phyloP scores from a whole-genome alignment of 2,888 invertebrate species.

The Noctua comes region DNA sequence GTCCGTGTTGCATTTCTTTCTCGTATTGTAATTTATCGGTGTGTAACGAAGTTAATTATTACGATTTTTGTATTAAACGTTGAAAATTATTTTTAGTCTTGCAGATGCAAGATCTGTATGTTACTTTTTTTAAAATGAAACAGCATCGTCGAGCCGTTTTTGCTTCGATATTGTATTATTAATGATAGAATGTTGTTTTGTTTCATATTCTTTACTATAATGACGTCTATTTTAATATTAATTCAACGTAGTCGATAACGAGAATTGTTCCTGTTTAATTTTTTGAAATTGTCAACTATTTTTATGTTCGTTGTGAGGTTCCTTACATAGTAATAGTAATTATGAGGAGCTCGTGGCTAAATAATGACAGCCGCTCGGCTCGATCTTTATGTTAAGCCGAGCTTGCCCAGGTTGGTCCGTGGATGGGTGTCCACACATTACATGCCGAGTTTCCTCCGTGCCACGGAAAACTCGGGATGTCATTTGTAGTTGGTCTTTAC shows the following conservation, averaged over 20 bases:
- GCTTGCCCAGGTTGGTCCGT: too few species aligned
- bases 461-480: too few species aligned
- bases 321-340: conserved; percentile 34
- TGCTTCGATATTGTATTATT: conserved; percentile 67
- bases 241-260: conserved; percentile 56
- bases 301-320: conserved; percentile 33
- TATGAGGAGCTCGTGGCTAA: conserved; percentile 4
- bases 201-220: conserved; percentile 64
- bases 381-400: too few species aligned
- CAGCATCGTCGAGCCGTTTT: conserved; percentile 71
- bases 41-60: conserved; percentile 91
- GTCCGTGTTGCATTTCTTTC: conserved; percentile 88
- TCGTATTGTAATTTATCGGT: conserved; percentile 90
- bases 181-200: conserved; percentile 66
- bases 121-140: conserved; percentile 83
- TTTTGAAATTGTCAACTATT: conserved; percentile 52
- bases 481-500: too few species aligned
- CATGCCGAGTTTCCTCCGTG: too few species aligned
- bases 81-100: conserved; percentile 89
- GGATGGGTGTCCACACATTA: too few species aligned
- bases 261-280: conserved; percentile 42
- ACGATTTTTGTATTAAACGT: conserved; percentile 91
- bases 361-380: too few species aligned
- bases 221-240: conserved; percentile 67
- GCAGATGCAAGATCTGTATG: conserved; percentile 79